Evolutionary conservation across 2,888 invertebrate genomes (phyloP).

Genomic region (Perizoma flavofasciatum): DNA sequence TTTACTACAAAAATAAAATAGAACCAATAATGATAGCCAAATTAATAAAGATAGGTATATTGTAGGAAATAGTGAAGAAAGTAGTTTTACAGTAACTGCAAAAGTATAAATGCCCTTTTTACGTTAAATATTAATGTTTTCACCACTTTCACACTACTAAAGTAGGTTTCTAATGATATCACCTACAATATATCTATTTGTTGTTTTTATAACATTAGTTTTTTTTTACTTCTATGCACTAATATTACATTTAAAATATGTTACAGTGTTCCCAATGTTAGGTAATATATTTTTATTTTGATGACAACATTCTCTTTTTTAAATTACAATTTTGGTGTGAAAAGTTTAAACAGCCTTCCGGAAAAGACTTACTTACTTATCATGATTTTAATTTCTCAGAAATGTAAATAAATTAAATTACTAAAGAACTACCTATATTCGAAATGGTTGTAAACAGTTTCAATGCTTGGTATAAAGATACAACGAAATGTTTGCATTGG

Average conservation of each 20-base stretch:
- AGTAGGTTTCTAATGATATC: constrained; percentile 73
- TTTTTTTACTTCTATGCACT: constrained; percentile 75
- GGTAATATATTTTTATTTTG: constrained; percentile 49
- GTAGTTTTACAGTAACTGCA: constrained; percentile 61
- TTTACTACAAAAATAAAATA: constrained; percentile 37
- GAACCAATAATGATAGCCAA: constrained; percentile 39
- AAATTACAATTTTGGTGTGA: too few species aligned
- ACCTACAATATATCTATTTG: constrained; percentile 77
- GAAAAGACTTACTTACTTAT: constrained; percentile 35
- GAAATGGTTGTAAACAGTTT: constrained; percentile 2
- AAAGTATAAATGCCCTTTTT: constrained; percentile 79
- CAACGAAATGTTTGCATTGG: constrained; percentile 19
- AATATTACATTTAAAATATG: constrained; percentile 82
- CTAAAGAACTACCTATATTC: constrained; percentile 6
- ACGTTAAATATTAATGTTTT: constrained; percentile 69
- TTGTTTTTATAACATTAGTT: constrained; percentile 57
- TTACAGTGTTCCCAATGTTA: constrained; percentile 84
- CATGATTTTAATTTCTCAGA: constrained; percentile 12
- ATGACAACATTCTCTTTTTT: constrained; percentile 42
- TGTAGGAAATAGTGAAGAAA: constrained; percentile 65
- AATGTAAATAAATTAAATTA: constrained; percentile 30
- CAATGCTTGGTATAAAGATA: constrained; percentile 1
- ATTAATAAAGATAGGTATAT: constrained; percentile 64
- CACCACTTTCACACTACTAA: constrained; percentile 70
- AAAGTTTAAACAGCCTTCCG: constrained; percentile 49